Percentiles rank a stretch among this genome's conserved stretches.
Evolutionary conservation across 2,888 invertebrate species (phyloP).

Genomic region (Vanessa cardui): DNA sequence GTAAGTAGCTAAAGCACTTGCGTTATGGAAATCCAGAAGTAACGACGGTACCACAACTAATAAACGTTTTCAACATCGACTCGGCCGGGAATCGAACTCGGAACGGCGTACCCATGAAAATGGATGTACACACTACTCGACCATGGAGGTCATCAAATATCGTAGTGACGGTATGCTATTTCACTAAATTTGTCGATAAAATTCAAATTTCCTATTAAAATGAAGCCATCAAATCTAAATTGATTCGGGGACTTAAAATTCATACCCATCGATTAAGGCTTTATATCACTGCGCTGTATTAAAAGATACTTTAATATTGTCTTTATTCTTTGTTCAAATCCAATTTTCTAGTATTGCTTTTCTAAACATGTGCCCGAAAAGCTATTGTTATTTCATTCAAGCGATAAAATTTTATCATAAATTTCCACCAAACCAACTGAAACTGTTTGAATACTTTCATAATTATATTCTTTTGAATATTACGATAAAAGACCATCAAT

Average conservation of each 20-base stretch:
- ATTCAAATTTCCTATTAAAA: slow-evolving; percentile 19
- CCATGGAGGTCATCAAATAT: no score
- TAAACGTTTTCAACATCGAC: no score
- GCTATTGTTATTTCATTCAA: slow-evolving; percentile 25
- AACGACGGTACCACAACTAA: no score
- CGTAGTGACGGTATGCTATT: neutral
- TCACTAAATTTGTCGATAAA: slow-evolving; percentile 20
- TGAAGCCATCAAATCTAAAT: slow-evolving; percentile 33
- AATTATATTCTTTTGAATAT: no score
- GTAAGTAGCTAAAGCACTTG: no score
- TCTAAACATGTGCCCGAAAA: slow-evolving; percentile 23
- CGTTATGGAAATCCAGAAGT: no score
- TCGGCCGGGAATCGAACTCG: no score
- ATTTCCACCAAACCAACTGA: neutral
- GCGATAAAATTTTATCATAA: slow-evolving; percentile 12
- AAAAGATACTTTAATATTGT: slow-evolving; percentile 27
- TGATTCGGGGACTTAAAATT: slow-evolving; percentile 33
- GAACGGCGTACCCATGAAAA: no score
- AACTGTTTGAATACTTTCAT: neutral
- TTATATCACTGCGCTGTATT: slow-evolving; percentile 16
- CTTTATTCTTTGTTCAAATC: slow-evolving; percentile 22
- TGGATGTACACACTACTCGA: no score
- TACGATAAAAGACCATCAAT: no score
- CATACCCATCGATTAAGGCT: slow-evolving; percentile 24
- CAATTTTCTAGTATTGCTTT: slow-evolving; percentile 35